phyloP scores from a whole-genome alignment of 2,797 vertebrate genomes.

The Pangasius krempfi region DNA sequence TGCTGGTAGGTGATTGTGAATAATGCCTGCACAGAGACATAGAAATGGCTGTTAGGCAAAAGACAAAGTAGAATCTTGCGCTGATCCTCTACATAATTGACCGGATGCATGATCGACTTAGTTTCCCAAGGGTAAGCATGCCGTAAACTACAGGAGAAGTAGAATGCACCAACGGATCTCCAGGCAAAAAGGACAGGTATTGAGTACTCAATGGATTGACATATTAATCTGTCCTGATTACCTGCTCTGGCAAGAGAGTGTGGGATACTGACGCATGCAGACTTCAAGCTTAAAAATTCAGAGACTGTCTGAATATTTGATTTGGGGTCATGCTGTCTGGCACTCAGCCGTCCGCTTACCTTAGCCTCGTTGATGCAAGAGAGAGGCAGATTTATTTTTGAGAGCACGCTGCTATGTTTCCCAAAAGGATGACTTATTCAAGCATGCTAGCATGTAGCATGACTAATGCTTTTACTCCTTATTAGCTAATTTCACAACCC shows the following conservation, averaged over 20 bases:
- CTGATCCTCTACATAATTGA: constrained; percentile 27
- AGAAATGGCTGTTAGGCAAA: constrained; percentile 18
- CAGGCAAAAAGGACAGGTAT: constrained; percentile 21
- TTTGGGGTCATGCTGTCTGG: constrained; percentile 25
- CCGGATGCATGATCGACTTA: constrained; percentile 5
- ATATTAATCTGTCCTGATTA: constrained; percentile 51
- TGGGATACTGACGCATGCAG: constrained; percentile 10
- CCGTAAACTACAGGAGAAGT: constrained; percentile 10
- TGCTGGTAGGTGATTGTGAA: constrained; percentile 14
- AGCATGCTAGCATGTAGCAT: constrained; percentile 1
- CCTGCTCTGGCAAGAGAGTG: constrained; percentile 22
- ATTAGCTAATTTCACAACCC: background rate
- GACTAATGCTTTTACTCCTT: background rate
- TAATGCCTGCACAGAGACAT: constrained; percentile 14
- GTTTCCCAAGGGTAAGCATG: constrained; percentile 16
- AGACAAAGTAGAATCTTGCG: constrained; percentile 4
- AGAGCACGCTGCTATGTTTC: background rate
- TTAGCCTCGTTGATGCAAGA: constrained; percentile 21
- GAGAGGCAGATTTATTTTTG: background rate
- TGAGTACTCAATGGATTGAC: constrained; percentile 39
- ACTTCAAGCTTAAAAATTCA: constrained; percentile 38
- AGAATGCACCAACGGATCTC: background rate
- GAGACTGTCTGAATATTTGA: constrained; percentile 39
- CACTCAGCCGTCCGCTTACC: constrained; percentile 41
- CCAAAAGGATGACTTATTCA: background rate